Base-by-base conservation (phyloP, 2,888 invertebrate species). In the Meteorus colon region DNA sequence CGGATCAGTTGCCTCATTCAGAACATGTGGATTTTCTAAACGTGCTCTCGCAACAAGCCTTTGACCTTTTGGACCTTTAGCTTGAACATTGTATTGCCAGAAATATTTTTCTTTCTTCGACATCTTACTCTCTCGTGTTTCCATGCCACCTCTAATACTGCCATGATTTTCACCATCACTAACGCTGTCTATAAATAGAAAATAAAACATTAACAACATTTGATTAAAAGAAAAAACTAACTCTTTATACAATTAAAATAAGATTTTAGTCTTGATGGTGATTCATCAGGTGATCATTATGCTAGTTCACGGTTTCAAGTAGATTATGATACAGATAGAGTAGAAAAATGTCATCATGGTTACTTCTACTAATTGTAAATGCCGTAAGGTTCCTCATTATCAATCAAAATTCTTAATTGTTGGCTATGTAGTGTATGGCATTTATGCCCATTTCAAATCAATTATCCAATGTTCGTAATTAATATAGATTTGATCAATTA, bases 31-130 rank as follows among this genome's bases (percentile, higher is more conserved):
- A 91, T 98, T 97, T 86, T 96, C 96, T 59, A 95, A 93, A 86
- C 96, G 95, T 69, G 95, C 94, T 89, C 96, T 95, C 84, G 97
- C 92, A 67, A 96, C 94, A 78, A 97, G 91, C 79, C 97, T 92
- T 89, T 97, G 97, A 60, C 98, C 98, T 91, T 99, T 98, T 5
- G 98, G 98, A 1, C 99, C 98, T 90, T 99, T 98, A 1, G 98
- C 96, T 90, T 98, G 98, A 0, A 98, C 97, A 91, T 99, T 99
- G 90, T 99, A 99, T 89, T 98, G 98, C 98, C 99, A 99, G 89
- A 99, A 98, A 90, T 93, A 98, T 78, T 95, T 92, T 86, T 97
- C 97, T 83, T 94, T 96, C 89, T 96, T 96, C 70, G 82, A 84
- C n/a, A 85, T 86, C 75, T 86, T 86, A 70, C 84, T 84, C 45